A percentile compares a stretch with the other conserved stretches of the same genome.
These are phyloP conservation scores for Pantherophis vulpinus DNA, from an alignment of 2,797 vertebrate species.

Conservation along the genomic window DNA sequence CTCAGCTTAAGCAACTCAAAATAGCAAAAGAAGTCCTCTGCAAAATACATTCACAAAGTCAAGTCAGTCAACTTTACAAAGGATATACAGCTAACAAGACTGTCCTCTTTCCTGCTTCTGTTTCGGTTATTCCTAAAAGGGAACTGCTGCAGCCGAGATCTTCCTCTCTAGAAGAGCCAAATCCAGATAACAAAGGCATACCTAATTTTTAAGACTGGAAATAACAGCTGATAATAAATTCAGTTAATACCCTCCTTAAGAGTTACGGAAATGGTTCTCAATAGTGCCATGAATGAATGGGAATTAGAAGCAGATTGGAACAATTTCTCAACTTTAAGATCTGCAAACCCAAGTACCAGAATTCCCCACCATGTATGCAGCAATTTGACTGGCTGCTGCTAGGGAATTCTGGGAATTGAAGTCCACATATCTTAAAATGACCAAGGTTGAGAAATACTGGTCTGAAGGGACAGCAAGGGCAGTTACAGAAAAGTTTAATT, in stretches of 20 bases:
- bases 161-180: background rate
- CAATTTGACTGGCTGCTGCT: no score
- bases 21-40: background rate
- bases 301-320: background rate
- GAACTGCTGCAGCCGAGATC: background rate
- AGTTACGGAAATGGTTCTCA: background rate
- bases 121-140: background rate
- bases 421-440: background rate
- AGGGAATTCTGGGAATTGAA: background rate
- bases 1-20: background rate
- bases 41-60: background rate
- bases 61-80: background rate
- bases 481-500: background rate
- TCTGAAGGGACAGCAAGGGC: background rate
- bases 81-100: background rate
- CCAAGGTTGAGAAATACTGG: background rate
- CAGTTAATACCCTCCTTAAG: background rate
- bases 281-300: background rate
- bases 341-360: background rate
- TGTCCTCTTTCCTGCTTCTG: background rate
- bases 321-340: background rate
- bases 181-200: background rate
- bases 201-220: background rate
- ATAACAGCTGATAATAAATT: no score
- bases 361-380: background rate